Conservation (phyloP, 2,888 invertebrate genomes). For the Cybosia mesomella region DNA sequence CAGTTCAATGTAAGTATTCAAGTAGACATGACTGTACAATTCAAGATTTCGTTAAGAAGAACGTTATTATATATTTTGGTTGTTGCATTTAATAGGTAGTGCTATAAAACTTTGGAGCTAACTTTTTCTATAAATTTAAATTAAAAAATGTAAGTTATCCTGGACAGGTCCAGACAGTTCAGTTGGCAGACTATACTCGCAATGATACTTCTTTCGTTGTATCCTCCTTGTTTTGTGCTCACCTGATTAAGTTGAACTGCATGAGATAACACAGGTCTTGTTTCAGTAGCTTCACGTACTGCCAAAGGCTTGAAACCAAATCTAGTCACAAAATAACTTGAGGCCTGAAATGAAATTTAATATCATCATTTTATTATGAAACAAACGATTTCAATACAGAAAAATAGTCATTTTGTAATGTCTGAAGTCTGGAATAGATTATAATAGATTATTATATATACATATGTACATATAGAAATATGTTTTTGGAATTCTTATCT, state of each 20-base stretch:
- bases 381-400: background rate
- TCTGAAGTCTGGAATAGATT: no score
- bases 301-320: conserved; percentile 97
- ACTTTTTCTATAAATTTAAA: no score
- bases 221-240: background rate
- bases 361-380: background rate
- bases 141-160: background rate
- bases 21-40: no score
- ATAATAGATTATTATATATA: no score
- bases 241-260: conserved; percentile 96
- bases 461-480: no score
- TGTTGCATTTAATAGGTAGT: no score
- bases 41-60: no score
- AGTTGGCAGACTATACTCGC: background rate
- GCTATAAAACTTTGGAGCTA: no score
- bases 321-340: conserved; percentile 95
- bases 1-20: no score
- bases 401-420: no score
- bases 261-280: conserved; percentile 91
- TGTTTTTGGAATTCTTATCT: no score
- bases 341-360: conserved; percentile 89
- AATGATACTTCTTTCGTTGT: background rate
- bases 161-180: background rate
- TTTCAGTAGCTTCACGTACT: conserved; percentile 95
- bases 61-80: no score